Conservation (phyloP, 2,797 vertebrate genomes). For the Luscinia megarhynchos region DNA sequence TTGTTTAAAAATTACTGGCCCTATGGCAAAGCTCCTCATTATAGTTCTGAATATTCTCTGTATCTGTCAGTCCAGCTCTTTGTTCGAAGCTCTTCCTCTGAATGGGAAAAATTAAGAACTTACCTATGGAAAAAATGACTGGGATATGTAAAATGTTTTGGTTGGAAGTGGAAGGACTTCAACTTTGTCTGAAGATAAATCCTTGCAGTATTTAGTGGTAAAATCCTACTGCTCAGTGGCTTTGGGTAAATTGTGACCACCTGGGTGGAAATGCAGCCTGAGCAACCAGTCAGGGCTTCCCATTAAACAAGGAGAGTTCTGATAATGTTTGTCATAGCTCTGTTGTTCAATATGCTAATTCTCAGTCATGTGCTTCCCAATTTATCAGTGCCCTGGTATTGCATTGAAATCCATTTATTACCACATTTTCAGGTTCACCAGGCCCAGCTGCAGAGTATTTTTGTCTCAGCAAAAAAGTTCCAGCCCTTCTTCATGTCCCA, state of each 20-base stretch:
- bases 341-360: background rate
- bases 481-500: background rate
- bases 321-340: background rate
- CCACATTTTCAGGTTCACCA: background rate
- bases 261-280: background rate
- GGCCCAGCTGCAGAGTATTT: background rate
- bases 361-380: background rate
- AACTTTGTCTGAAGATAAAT: background rate
- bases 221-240: background rate
- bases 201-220: background rate
- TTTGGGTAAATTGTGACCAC: background rate
- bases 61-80: rapidly evolving
- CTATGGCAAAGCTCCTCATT: background rate
- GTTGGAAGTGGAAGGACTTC: background rate
- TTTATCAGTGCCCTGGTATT: background rate
- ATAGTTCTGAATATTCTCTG: background rate
- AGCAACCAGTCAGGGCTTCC: background rate
- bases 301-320: background rate
- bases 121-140: background rate
- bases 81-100: background rate
- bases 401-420: rapidly evolving
- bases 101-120: background rate
- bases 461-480: background rate
- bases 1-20: background rate
- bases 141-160: background rate